Evolutionary conservation across 2,113 vertebrate species (phyloP).

Genomic region (Pelodiscus sinensis): DNA sequence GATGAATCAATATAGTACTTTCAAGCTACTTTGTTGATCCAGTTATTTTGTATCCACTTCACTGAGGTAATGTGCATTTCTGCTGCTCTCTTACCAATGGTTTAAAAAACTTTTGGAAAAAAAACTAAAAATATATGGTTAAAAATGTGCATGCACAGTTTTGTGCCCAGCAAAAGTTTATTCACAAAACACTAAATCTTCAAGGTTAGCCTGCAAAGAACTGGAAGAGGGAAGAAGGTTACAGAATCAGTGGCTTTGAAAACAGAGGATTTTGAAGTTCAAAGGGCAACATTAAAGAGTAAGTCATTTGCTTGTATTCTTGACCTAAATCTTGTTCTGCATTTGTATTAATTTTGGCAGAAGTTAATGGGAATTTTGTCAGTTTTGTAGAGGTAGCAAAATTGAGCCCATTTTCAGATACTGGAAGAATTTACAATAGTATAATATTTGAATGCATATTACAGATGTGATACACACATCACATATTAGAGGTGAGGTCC

Average conservation of each 20-base stretch:
- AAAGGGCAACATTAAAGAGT: constrained; percentile 38
- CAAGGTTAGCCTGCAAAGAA: not conserved
- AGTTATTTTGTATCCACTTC: constrained; percentile 60
- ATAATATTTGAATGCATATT: not conserved
- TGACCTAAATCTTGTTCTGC: constrained; percentile 34
- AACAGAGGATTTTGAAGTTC: constrained; percentile 45
- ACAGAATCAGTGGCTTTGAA: not conserved
- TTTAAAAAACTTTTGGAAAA: constrained; percentile 37
- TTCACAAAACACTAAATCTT: not conserved
- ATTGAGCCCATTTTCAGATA: constrained; percentile 30
- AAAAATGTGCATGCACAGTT: not conserved
- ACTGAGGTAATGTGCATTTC: constrained; percentile 39
- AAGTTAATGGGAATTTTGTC: constrained; percentile 31
- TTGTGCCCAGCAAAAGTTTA: not conserved
- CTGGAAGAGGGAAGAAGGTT: not conserved
- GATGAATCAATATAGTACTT: constrained; percentile 52
- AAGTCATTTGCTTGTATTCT: constrained; percentile 30
- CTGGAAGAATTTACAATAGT: constrained; percentile 7
- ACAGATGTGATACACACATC: constrained; percentile 10
- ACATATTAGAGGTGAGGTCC: constrained; percentile 8
- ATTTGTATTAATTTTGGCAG: constrained; percentile 18
- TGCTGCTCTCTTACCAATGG: constrained; percentile 36
- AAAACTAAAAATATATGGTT: constrained; percentile 18
- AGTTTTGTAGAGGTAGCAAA: not conserved
- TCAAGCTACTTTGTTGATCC: constrained; percentile 56